Conservation (phyloP, 2,113 vertebrate genomes). For the Desmodus rotundus region DNA sequence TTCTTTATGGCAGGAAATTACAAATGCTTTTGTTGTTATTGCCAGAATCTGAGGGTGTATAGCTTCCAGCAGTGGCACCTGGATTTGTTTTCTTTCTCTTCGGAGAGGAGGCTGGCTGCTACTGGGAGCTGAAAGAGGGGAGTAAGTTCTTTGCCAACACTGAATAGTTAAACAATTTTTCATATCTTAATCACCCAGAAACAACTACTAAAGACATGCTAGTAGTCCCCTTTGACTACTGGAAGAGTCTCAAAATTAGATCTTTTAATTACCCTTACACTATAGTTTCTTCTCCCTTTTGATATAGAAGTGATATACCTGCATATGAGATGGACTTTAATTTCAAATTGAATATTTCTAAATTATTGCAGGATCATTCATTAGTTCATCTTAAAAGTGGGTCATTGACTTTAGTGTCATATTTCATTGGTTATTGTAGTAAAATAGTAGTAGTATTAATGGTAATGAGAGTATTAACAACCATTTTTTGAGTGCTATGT, state of each 20-base stretch:
- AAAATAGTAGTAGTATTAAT: background rate
- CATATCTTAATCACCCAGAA: slow-evolving; percentile 19
- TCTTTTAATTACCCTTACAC: background rate
- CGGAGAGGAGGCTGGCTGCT: background rate
- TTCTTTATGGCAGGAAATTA: slow-evolving; percentile 50
- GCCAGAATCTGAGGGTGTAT: slow-evolving; percentile 27
- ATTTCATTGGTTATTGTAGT: slow-evolving; percentile 6
- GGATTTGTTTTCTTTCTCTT: slow-evolving; percentile 45
- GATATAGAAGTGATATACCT: background rate
- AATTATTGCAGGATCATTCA: background rate
- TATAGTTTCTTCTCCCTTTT: background rate
- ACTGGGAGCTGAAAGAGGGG: background rate
- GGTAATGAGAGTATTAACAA: background rate
- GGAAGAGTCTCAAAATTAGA: background rate
- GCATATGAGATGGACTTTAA: background rate
- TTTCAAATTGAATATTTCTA: background rate
- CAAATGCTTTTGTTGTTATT: background rate
- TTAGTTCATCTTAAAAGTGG: background rate
- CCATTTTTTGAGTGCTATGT: background rate
- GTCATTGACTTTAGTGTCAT: slow-evolving; percentile 22
- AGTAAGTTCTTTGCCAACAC: slow-evolving; percentile 5
- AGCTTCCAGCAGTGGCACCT: slow-evolving; percentile 25
- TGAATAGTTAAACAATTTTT: background rate
- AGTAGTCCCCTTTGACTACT: background rate
- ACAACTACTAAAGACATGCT: background rate